Percentiles rank a stretch among this genome's conserved stretches.
These are phyloP conservation scores for Caloenas nicobarica DNA, from an alignment of 2,113 vertebrate species.

Conservation along the genomic window DNA sequence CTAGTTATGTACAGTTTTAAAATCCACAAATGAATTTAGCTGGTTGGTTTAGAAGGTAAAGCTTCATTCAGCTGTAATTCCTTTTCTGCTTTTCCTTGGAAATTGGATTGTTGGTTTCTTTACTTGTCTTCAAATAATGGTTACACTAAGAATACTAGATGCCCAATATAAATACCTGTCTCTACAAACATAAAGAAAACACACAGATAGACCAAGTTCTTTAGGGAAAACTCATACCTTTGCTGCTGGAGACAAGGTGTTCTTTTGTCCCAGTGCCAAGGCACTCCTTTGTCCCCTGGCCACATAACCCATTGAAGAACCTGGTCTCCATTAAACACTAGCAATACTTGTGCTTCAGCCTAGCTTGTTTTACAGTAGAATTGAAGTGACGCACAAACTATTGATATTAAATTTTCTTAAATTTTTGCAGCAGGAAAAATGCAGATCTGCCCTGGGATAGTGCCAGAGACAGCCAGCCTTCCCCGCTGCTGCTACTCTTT, in stretches of 20 bases:
- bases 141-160: neutral
- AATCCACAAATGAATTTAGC: neutral
- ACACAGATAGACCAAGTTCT: neutral
- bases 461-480: neutral
- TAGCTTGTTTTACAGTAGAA: neutral
- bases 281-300: neutral
- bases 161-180: neutral
- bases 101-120: neutral
- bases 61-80: neutral
- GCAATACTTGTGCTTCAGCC: neutral
- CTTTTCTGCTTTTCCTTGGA: neutral
- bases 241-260: neutral
- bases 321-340: neutral
- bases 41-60: neutral
- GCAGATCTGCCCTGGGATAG: neutral
- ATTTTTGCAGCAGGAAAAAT: neutral
- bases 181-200: neutral
- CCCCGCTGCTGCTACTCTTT: neutral
- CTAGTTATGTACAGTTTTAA: neutral
- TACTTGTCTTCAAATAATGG: neutral
- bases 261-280: neutral
- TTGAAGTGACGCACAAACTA: neutral
- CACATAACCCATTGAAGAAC: neutral
- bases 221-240: neutral
- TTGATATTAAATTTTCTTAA: neutral